Conservation (phyloP, 2,888 invertebrate genomes). For the Gisinianus flammeolus region DNA sequence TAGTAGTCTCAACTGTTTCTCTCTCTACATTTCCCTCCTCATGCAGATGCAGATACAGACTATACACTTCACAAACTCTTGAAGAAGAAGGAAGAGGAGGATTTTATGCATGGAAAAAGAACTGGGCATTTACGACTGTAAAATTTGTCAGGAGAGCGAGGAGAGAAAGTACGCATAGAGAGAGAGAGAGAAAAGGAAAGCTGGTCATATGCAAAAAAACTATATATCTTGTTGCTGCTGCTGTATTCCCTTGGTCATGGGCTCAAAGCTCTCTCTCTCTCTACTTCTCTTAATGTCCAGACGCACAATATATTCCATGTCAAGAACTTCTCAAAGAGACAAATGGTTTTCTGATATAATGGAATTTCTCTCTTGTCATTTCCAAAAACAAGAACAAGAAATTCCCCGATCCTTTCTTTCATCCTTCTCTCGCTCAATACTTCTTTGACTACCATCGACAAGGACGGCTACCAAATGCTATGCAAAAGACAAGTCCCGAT, state of each 20-base stretch:
- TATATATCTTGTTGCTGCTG: not conserved
- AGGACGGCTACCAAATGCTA: too few species aligned
- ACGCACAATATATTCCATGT: slow-evolving; percentile 17
- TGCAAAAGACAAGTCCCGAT: too few species aligned
- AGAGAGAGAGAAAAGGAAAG: not conserved
- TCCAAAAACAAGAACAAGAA: slow-evolving; percentile 2
- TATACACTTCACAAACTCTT: too few species aligned
- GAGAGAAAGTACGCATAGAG: too few species aligned
- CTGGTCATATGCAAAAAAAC: not conserved
- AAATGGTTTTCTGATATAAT: slow-evolving; percentile 23
- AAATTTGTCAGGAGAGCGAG: slow-evolving; percentile 4
- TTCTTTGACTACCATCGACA: too few species aligned
- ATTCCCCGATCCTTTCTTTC: too few species aligned
- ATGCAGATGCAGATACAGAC: too few species aligned
- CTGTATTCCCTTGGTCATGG: not conserved
- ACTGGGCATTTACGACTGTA: not conserved
- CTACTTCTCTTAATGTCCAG: slow-evolving; percentile 5
- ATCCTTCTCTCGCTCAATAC: not conserved
- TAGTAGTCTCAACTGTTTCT: not conserved
- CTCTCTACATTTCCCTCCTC: not conserved
- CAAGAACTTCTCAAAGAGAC: slow-evolving; percentile 21
- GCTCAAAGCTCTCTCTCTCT: not conserved
- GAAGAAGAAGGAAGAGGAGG: too few species aligned
- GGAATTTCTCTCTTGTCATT: slow-evolving; percentile 10
- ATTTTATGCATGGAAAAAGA: not conserved